Conservation (phyloP, 2,797 vertebrate species). For the Acanthis flammea region DNA sequence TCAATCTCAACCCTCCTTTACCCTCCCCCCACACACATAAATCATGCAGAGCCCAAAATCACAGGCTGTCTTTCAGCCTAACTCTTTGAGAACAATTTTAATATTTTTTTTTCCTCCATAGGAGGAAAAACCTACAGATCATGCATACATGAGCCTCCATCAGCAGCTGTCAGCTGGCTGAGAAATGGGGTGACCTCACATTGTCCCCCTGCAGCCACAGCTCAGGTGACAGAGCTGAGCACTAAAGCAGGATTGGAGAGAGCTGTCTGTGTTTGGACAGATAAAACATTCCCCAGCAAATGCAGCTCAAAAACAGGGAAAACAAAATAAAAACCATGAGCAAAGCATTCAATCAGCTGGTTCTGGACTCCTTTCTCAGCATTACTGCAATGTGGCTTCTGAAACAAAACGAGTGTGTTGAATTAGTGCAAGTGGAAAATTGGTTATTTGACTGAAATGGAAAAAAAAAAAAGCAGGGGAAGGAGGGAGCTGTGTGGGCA, state of each 20-base stretch:
- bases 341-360: not conserved
- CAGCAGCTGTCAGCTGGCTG: not conserved
- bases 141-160: not conserved
- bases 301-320: not conserved
- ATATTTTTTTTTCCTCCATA: not conserved
- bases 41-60: not conserved
- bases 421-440: constrained; percentile 20
- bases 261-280: not conserved
- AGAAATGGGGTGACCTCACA: not conserved
- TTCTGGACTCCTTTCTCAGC: not conserved
- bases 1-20: not conserved
- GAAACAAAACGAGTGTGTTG: not conserved
- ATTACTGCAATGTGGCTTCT: not conserved
- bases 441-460: not conserved
- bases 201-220: not conserved
- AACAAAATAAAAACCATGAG: not conserved
- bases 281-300: not conserved
- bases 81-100: not conserved
- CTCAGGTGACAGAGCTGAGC: not conserved
- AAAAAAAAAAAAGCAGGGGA: not conserved
- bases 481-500: not conserved
- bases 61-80: not conserved
- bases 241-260: not conserved
- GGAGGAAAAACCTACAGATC: not conserved
- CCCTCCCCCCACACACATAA: not conserved